phyloP scores from a whole-genome alignment of 2,797 vertebrate species.

The Rhinogobio ventralis region DNA sequence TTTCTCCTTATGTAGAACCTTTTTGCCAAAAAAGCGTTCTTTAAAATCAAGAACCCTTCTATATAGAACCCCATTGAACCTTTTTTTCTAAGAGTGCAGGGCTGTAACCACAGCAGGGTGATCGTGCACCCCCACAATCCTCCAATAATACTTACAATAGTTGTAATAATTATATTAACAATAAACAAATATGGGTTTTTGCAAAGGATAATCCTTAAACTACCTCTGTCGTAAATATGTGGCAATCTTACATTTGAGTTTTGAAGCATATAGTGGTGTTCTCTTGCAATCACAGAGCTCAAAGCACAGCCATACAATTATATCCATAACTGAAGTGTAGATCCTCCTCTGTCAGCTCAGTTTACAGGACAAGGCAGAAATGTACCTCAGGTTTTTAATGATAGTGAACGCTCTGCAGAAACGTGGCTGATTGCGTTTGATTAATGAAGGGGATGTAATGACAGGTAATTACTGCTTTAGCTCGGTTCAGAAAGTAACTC shows the following conservation, averaged over 20 bases:
- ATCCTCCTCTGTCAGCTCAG: background rate
- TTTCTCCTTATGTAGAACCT: background rate
- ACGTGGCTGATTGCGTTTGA: constrained; percentile 1
- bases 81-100: background rate
- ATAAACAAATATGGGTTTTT: background rate
- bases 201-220: background rate
- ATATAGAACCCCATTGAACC: background rate
- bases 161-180: background rate
- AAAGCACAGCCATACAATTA: background rate
- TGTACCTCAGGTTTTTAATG: background rate
- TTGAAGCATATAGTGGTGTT: background rate
- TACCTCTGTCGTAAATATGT: background rate
- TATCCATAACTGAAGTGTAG: constrained; percentile 19
- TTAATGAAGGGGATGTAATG: constrained; percentile 47
- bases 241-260: background rate
- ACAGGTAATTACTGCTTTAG: constrained; percentile 47
- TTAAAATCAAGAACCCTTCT: background rate
- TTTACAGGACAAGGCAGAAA: background rate
- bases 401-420: background rate
- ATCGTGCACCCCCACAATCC: background rate
- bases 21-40: background rate
- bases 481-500: constrained; percentile 29
- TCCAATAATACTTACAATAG: too few relatives aligned
- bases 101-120: background rate
- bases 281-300: background rate